These are phyloP conservation scores for Scaptodrosophila latifasciaeformis DNA, from an alignment of 2,888 invertebrate genomes.

Conservation along the genomic window DNA sequence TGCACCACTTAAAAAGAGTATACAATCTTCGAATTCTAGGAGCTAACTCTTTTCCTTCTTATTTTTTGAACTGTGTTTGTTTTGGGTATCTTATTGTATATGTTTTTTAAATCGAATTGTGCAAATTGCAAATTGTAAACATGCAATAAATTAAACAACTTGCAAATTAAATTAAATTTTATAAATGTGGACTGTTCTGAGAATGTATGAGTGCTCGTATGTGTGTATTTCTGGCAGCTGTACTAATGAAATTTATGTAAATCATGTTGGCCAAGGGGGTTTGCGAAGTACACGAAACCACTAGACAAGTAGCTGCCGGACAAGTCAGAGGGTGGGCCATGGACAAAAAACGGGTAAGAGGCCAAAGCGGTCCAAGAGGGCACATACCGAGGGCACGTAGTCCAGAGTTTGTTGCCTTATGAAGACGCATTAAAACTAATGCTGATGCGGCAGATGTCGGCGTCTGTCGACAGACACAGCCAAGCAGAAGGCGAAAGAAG, in stretches of 20 bases:
- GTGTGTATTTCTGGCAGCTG: conserved; percentile 35
- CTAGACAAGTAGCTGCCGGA: conserved; percentile 9
- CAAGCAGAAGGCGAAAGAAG: conserved; percentile 2
- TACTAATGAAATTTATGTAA: conserved; percentile 67
- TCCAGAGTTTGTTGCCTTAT: conserved; percentile 56
- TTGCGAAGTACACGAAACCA: conserved; percentile 22
- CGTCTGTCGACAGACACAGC: conserved; percentile 27
- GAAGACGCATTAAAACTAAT: conserved; percentile 63
- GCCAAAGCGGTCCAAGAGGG: no score
- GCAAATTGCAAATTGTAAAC: conserved; percentile 68
- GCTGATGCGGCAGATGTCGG: conserved; percentile 48
- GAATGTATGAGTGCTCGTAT: no score
- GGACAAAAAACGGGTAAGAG: no score
- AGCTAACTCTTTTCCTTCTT: neutral
- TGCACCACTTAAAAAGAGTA: no score
- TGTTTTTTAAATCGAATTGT: conserved; percentile 60
- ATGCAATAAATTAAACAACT: conserved; percentile 66
- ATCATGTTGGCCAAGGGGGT: conserved; percentile 57
- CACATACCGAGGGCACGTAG: no score
- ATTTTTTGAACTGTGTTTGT: neutral
- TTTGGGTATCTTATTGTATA: neutral
- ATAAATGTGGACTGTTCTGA: conserved; percentile 21
- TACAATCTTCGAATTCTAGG: no score
- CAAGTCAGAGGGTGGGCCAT: neutral
- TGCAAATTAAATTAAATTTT: conserved; percentile 63